Evolutionary conservation across 2,797 vertebrate genomes (phyloP).

Genomic region (Odontamblyopus rebecca): DNA sequence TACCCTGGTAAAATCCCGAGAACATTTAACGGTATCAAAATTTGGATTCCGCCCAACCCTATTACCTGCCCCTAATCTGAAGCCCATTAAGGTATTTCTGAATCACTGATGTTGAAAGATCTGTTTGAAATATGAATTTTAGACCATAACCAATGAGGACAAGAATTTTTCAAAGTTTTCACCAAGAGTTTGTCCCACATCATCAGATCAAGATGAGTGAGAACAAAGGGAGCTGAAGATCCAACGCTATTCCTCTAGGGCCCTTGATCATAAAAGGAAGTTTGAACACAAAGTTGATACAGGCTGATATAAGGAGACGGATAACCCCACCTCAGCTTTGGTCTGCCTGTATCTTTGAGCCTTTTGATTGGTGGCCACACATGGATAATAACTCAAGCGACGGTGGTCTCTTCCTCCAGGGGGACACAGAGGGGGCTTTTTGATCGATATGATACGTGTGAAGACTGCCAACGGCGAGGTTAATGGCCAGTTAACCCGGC

Average conservation of each 20-base stretch:
- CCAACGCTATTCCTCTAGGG: not conserved
- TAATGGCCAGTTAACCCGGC: slow-evolving; percentile 7
- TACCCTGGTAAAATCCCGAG: no score
- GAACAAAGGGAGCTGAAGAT: not conserved
- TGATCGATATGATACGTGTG: slow-evolving; percentile 2
- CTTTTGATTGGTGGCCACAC: not conserved
- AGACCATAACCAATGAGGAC: not conserved
- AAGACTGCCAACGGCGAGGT: not conserved
- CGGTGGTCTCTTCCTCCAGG: not conserved
- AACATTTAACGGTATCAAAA: no score
- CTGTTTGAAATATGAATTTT: not conserved
- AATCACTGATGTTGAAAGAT: not conserved
- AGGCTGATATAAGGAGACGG: not conserved
- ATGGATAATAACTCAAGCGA: not conserved
- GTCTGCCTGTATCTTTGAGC: not conserved
- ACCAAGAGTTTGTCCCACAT: not conserved
- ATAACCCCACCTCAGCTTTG: not conserved
- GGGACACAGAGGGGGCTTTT: not conserved
- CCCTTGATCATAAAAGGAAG: not conserved
- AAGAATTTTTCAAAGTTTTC: not conserved
- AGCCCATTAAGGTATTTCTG: not conserved
- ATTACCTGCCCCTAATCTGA: no score
- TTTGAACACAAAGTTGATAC: not conserved
- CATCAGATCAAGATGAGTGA: not conserved
- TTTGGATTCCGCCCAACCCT: no score